Evolutionary conservation across 1,140 invertebrate genomes (phyloP), one percentile per base, ranked within the genome.

Genomic region (Venustaconcha ellipsiformis): DNA sequence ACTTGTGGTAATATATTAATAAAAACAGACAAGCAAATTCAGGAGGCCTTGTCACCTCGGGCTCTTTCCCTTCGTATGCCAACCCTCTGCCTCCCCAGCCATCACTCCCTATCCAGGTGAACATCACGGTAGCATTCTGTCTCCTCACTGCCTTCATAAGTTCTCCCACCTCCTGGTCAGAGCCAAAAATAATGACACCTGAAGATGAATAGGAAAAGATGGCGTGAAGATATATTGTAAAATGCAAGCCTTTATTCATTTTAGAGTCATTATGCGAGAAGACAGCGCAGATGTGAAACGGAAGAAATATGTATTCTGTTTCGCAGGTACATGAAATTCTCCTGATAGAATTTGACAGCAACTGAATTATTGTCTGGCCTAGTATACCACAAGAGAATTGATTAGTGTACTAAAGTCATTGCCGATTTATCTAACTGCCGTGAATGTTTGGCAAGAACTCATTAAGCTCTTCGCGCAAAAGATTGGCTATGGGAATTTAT

Each of bases 41-140:
- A 37, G 4, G 37, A 37, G 37, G 37, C 37, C 6, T 8, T 48
- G 37, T 48, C 5, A 91, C 91, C 82, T 96, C 95, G 1, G 93
- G 91, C 88, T 98, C 96, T 85, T 96, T 96, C 72, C 95, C 95
- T 81, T 95, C 93, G 1, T 94, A 96, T 8, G 98, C 97, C 58
- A 98, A 90, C 57, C 95, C 86, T 58, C 88, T 72, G 0, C 82
- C 87, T 48, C 88, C 88, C 88, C 88, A 89, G 6, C 96, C 97
- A 86, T 98, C 96, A 63, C 95, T 96, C 0, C 96, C 96, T 55
- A 98, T 97, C 97, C 96, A 98, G 37, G 95, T 95, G 91, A 98
- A 98, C 64, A 92, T 92, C 6, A 95, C 94, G 5, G 96, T 97
- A n/a, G 95, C 95, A 83, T 97, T 97, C 68, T 92, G 93, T 23